Conservation (phyloP, 2,797 vertebrate species). For the Falco novaeseelandiae region DNA sequence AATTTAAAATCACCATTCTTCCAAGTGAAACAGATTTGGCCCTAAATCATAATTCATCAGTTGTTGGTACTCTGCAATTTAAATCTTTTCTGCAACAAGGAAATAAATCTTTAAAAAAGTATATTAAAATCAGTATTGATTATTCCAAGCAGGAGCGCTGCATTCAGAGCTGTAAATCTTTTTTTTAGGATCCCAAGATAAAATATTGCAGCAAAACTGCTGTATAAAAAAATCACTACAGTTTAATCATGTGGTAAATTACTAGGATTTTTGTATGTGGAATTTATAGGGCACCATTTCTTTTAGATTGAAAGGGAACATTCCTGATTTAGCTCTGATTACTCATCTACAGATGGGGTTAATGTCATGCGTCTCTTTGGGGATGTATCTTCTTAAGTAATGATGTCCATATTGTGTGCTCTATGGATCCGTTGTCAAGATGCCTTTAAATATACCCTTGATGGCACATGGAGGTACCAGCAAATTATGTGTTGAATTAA, state of each 20-base stretch:
- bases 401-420: slow-evolving; percentile 37
- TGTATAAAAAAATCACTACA: slow-evolving; percentile 13
- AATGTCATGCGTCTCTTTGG: slow-evolving; percentile 56
- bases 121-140: slow-evolving; percentile 72
- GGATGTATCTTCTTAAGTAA: slow-evolving; percentile 51
- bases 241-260: slow-evolving; percentile 69
- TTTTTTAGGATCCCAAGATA: slow-evolving; percentile 40
- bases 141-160: slow-evolving; percentile 24
- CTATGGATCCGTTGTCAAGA: slow-evolving; percentile 40
- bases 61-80: slow-evolving; percentile 53
- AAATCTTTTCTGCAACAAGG: slow-evolving; percentile 63
- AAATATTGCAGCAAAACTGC: slow-evolving; percentile 49
- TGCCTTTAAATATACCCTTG: slow-evolving; percentile 26
- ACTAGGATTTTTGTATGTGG: slow-evolving; percentile 47
- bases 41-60: slow-evolving; percentile 60
- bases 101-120: slow-evolving; percentile 63
- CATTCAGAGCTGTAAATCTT: slow-evolving; percentile 51
- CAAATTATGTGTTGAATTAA: slow-evolving; percentile 62
- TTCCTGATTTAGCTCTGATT: slow-evolving; percentile 65
- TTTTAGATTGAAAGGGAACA: slow-evolving; percentile 45
- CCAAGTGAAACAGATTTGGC: slow-evolving; percentile 45
- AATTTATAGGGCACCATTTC: slow-evolving; percentile 64
- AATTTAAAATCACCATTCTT: slow-evolving; percentile 58
- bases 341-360: slow-evolving; percentile 68
- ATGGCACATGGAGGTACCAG: slow-evolving; percentile 20